These are phyloP conservation scores for Nymphicus hollandicus DNA, from an alignment of 2,113 vertebrate genomes.

Conservation along the genomic window DNA sequence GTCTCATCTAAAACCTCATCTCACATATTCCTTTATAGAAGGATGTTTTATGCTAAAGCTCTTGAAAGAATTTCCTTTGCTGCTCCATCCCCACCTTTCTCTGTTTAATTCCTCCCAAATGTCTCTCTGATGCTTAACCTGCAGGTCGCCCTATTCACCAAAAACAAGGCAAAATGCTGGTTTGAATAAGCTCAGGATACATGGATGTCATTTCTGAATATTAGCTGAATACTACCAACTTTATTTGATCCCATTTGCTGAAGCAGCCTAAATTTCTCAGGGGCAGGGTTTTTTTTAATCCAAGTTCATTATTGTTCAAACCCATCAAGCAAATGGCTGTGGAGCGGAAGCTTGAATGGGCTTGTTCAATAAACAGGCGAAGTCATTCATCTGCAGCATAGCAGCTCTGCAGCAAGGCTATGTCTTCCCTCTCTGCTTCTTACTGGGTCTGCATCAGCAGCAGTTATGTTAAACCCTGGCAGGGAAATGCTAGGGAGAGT, in stretches of 20 bases:
- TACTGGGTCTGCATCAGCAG: background rate
- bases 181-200: slow-evolving; percentile 24
- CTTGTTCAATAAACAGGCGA: slow-evolving; percentile 60
- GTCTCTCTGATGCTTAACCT: slow-evolving; percentile 36
- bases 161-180: slow-evolving; percentile 23
- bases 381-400: slow-evolving; percentile 51
- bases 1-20: slow-evolving; percentile 24
- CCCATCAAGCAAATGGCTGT: slow-evolving; percentile 41
- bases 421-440: background rate
- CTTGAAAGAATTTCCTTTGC: slow-evolving; percentile 38
- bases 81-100: background rate
- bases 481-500: background rate
- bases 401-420: background rate
- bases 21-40: background rate
- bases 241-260: slow-evolving; percentile 30
- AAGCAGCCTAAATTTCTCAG: slow-evolving; percentile 8
- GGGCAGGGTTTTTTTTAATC: slow-evolving; percentile 50
- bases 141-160: background rate
- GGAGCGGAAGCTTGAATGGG: slow-evolving; percentile 57
- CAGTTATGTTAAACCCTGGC: background rate
- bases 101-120: slow-evolving; percentile 18
- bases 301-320: slow-evolving; percentile 57
- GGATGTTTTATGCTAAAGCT: background rate
- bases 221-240: background rate
- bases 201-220: background rate